phyloP scores from a whole-genome alignment of 1,140 invertebrate species.

The Eulimnadia texana region DNA sequence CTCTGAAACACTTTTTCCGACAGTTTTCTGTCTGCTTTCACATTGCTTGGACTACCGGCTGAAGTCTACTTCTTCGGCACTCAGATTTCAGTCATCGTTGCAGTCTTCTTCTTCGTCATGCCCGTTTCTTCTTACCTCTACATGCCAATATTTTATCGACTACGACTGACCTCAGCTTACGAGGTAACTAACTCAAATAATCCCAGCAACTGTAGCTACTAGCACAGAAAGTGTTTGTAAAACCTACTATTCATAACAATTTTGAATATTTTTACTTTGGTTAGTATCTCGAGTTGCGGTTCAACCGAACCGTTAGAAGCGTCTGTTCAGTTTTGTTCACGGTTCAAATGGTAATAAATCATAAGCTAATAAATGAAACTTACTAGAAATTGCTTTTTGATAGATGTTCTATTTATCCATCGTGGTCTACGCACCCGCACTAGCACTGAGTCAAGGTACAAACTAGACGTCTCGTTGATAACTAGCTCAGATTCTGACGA shows the following conservation, averaged over 20 bases:
- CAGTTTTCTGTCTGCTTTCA: neutral
- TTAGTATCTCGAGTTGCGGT: slow-evolving; percentile 1
- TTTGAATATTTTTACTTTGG: neutral
- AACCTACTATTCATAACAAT: neutral
- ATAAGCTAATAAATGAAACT: neutral
- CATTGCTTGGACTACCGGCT: neutral
- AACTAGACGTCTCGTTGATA: neutral
- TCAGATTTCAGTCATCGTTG: neutral
- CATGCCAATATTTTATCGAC: neutral
- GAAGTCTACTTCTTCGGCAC: neutral
- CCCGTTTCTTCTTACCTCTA: neutral
- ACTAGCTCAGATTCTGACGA: neutral
- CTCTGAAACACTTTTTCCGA: too few species aligned
- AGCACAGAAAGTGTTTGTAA: too few species aligned
- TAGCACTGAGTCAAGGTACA: slow-evolving; percentile 3
- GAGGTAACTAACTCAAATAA: too few species aligned
- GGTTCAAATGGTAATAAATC: neutral
- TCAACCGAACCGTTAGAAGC: neutral
- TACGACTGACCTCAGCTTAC: neutral
- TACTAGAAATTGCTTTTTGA: neutral
- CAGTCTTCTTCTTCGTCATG: neutral
- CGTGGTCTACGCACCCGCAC: neutral
- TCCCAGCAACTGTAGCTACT: too few species aligned
- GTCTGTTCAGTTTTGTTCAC: neutral
- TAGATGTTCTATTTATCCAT: neutral